phyloP scores from a whole-genome alignment of 2,888 invertebrate species.

The Tiliacea citrago region DNA sequence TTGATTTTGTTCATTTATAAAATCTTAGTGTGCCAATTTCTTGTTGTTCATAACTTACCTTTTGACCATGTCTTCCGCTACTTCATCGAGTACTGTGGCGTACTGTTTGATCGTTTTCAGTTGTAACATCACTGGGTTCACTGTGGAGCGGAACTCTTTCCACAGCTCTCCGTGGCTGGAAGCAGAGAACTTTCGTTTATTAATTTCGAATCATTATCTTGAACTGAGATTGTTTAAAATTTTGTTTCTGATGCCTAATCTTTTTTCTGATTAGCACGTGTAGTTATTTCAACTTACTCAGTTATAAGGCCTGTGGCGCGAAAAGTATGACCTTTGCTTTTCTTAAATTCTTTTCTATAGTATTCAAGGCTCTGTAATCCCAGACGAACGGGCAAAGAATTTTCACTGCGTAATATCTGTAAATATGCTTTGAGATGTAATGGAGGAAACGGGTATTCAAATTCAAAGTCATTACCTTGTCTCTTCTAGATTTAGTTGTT shows the following conservation, averaged over 20 bases:
- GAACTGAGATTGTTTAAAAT: not conserved
- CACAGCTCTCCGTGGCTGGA: constrained; percentile 80
- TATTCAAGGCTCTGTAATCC: constrained; percentile 78
- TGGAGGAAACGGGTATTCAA: not conserved
- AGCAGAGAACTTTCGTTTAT: not conserved
- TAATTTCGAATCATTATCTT: not conserved
- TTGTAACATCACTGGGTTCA: constrained; percentile 94
- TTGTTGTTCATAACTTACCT: constrained; percentile 82
- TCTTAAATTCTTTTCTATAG: constrained; percentile 72
- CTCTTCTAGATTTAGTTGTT: not conserved
- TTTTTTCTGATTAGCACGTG: not conserved
- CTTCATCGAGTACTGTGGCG: constrained; percentile 91
- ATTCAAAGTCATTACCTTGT: not conserved
- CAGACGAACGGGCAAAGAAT: constrained; percentile 74
- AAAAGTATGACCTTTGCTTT: constrained; percentile 39
- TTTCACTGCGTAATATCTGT: constrained; percentile 80
- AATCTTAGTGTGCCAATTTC: rapidly evolving
- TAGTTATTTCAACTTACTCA: constrained; percentile 50
- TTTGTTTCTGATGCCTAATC: not conserved
- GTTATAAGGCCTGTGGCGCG: constrained; percentile 55
- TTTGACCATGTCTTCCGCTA: constrained; percentile 92
- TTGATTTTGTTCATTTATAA: not conserved
- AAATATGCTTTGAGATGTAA: not conserved
- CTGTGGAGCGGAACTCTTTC: constrained; percentile 93
- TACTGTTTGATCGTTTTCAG: constrained; percentile 93